Base-by-base conservation (phyloP, 2,888 invertebrate species). In the Torymus texanus region DNA sequence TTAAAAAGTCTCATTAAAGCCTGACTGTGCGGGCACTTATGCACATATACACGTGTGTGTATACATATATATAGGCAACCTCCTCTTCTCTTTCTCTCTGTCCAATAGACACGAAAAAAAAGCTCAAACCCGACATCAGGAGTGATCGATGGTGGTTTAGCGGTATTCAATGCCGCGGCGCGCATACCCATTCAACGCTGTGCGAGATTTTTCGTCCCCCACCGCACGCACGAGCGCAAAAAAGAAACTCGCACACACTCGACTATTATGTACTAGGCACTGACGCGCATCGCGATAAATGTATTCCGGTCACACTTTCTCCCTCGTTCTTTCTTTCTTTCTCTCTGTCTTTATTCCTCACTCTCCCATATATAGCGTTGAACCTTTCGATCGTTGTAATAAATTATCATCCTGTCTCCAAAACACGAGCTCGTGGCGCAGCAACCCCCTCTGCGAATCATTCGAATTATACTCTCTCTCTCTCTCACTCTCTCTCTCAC, bases 301-400 rank as follows among this genome's bases (percentile, higher is more conserved):
- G 55, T 62, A 70, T 56, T 70, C 63, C n/a, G 14, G 67, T 53
- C 50, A 53, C 56, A 55, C 68, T 75, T 73, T 73, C 72, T 29
- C 55, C 51, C n/a, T 68, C 21, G 55, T 4, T 16, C 29, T 3
- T 29, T 29, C 29, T 29, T 29, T 29, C 41, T 41, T n/a, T 13
- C 8, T 41, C 13, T 50, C 53, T 5, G 0, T 66, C 1, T 10
- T 50, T n/a, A 16, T 18, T 16, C 12, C 51, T 66, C 53, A 18
- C 41, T 41, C 41, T 41, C 41, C 8, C 41, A 8, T 41, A 8
- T 41, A 8, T 8, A 41, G 41, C 41, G 41, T 41, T 3, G 29
- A 16, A 68, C 16, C 21, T 13, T 56, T 50, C 21, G 18, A 71
- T 71, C 51, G n/a, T 61, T 51, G 50, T 11, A 59, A 61, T 41